A percentile compares a stretch with the other conserved stretches of the same genome.
These are phyloP conservation scores for Gasterosteus nipponicus DNA, from an alignment of 2,113 vertebrate genomes.

Conservation along the genomic window DNA sequence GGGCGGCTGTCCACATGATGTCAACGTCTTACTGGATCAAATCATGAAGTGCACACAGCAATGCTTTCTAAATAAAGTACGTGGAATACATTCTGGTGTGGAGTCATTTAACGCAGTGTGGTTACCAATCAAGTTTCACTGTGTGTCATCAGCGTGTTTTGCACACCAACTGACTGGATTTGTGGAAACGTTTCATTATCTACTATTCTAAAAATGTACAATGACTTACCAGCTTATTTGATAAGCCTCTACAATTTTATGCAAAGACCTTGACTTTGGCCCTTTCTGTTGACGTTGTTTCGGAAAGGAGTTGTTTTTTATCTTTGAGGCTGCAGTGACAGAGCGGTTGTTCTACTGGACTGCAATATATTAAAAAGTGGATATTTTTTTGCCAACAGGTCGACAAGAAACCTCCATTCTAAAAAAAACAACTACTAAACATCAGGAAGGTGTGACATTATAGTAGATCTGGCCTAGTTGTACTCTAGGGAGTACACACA, in stretches of 20 bases:
- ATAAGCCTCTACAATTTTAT: conserved; percentile 1
- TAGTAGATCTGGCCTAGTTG: conserved; percentile 15
- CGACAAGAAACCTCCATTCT: not conserved
- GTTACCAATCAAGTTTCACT: conserved; percentile 8
- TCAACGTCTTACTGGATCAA: conserved; percentile 38
- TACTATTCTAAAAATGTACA: not conserved
- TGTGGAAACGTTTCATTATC: not conserved
- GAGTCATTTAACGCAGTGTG: not conserved
- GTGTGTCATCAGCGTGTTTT: conserved; percentile 6
- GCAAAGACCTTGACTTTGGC: not conserved
- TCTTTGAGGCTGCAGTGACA: not conserved
- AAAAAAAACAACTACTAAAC: not conserved
- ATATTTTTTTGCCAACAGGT: not conserved
- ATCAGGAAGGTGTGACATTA: conserved; percentile 14
- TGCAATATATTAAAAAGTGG: not conserved
- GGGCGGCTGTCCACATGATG: conserved; percentile 38
- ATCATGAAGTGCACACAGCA: conserved; percentile 27
- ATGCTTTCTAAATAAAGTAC: not conserved
- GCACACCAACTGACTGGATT: not conserved
- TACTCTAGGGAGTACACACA: not conserved
- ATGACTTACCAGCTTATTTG: not conserved
- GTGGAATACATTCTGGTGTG: not conserved
- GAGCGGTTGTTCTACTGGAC: not conserved
- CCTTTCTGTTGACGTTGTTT: not conserved
- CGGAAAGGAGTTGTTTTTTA: not conserved